These are phyloP conservation scores for Gymnorhina tibicen DNA, from an alignment of 2,113 vertebrate genomes.

Conservation along the genomic window DNA sequence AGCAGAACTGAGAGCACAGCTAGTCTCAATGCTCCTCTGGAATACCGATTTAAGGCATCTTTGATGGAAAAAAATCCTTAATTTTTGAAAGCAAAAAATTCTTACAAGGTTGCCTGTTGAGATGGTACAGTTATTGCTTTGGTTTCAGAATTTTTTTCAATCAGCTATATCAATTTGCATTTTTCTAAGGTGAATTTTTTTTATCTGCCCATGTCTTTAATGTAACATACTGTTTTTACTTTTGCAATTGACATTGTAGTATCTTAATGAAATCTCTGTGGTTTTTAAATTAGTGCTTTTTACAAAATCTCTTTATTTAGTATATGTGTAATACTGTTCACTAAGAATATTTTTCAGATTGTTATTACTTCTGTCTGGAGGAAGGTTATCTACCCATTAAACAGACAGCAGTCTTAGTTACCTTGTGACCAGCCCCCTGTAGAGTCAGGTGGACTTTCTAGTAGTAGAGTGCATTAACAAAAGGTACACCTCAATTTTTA, in stretches of 20 bases:
- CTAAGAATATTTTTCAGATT: neutral
- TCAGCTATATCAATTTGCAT: neutral
- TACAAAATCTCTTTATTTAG: neutral
- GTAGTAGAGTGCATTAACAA: neutral
- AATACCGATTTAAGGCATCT: neutral
- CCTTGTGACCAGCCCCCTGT: neutral
- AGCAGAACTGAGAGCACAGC: neutral
- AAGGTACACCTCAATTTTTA: neutral
- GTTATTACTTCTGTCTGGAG: neutral
- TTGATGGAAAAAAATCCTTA: neutral
- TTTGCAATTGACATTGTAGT: neutral
- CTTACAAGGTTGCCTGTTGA: neutral
- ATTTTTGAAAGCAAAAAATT: neutral
- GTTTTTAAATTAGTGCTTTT: neutral
- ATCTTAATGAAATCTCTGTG: neutral
- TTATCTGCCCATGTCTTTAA: neutral
- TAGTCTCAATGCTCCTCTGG: neutral
- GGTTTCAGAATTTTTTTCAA: neutral
- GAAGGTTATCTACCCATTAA: neutral
- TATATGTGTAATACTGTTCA: neutral
- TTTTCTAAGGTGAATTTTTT: neutral
- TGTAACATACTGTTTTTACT: neutral
- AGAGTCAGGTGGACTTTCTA: neutral
- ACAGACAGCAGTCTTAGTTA: neutral
- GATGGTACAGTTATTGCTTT: neutral